A percentile compares a stretch with the other conserved stretches of the same genome.
Evolutionary conservation across 2,888 invertebrate species (phyloP).

Genomic region (Amphiduros pacificus): DNA sequence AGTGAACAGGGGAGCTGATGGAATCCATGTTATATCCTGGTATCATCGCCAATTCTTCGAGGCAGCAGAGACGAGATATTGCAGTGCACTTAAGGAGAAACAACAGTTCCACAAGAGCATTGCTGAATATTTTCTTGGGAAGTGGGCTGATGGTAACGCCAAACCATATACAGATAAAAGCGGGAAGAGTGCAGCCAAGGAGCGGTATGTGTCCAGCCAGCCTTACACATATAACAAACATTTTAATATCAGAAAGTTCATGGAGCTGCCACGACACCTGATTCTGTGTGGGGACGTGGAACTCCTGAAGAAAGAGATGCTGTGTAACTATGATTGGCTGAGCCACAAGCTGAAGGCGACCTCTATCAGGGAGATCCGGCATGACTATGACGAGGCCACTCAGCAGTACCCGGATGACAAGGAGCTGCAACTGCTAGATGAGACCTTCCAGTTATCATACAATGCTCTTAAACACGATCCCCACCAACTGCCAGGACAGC

Average conservation of each 20-base stretch:
- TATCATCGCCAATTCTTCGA: slow-evolving; percentile 52
- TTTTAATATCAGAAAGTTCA: slow-evolving; percentile 46
- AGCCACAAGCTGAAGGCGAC: slow-evolving; percentile 38
- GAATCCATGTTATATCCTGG: slow-evolving; percentile 45
- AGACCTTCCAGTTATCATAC: slow-evolving; percentile 40
- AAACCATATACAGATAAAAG: slow-evolving; percentile 42
- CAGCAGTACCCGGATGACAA: slow-evolving; percentile 31
- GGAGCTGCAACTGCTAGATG: slow-evolving; percentile 31
- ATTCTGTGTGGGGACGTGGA: slow-evolving; percentile 30
- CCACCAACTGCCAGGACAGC: slow-evolving; percentile 25
- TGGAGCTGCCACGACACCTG: slow-evolving; percentile 47
- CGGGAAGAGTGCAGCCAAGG: slow-evolving; percentile 32
- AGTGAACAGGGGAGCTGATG: slow-evolving; percentile 22
- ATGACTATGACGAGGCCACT: slow-evolving; percentile 32
- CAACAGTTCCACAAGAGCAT: slow-evolving; percentile 33
- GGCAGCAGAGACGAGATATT: slow-evolving; percentile 42
- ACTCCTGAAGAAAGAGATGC: slow-evolving; percentile 39
- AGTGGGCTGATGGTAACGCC: slow-evolving; percentile 31
- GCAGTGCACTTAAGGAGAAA: slow-evolving; percentile 24
- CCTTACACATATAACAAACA: slow-evolving; percentile 36
- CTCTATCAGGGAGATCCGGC: slow-evolving; percentile 35
- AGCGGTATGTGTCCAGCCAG: slow-evolving; percentile 39
- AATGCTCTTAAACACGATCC: slow-evolving; percentile 35
- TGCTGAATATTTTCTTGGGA: slow-evolving; percentile 42
- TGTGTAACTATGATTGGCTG: slow-evolving; percentile 45